These are phyloP conservation scores for Mongoloraphidia duomilia DNA, from an alignment of 2,888 invertebrate species.

Conservation along the genomic window DNA sequence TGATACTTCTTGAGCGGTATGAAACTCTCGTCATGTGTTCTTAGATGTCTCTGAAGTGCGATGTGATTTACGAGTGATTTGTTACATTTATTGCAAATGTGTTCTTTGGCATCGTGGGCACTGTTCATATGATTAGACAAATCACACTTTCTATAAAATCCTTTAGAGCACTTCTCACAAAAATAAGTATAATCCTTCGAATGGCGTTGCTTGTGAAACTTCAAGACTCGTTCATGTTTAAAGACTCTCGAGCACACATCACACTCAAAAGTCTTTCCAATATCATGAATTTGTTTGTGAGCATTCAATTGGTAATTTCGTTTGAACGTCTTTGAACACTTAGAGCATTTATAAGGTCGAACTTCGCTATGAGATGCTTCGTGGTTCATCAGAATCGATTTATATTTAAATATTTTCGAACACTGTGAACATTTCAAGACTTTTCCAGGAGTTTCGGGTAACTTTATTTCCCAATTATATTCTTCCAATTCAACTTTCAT, in stretches of 20 bases:
- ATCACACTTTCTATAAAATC: neutral
- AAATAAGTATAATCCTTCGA: too few relatives aligned
- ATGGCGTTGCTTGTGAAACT: too few relatives aligned
- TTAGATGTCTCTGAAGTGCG: too few relatives aligned
- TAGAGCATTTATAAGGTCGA: constrained; percentile 6
- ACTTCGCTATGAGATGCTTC: constrained; percentile 3
- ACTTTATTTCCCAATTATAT: too few relatives aligned
- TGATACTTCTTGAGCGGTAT: constrained; percentile 24
- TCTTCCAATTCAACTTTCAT: too few relatives aligned
- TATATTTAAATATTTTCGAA: too few relatives aligned
- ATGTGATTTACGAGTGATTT: too few relatives aligned
- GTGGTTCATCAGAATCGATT: constrained; percentile 3
- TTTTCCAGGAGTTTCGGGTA: too few relatives aligned
- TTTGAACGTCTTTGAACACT: constrained; percentile 11
- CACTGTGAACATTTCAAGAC: too few relatives aligned
- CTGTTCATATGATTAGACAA: neutral
- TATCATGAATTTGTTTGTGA: constrained; percentile 6
- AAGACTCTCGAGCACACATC: neutral
- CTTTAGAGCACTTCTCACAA: neutral
- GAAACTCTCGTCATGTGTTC: too few relatives aligned
- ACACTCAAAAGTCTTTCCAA: neutral
- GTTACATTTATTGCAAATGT: neutral
- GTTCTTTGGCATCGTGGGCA: neutral
- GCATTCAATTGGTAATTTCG: constrained; percentile 7
- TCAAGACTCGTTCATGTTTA: neutral